Percentiles rank a stretch among this genome's conserved stretches.
phyloP scores from a whole-genome alignment of 2,113 vertebrate species.

The Tautogolabrus adspersus region DNA sequence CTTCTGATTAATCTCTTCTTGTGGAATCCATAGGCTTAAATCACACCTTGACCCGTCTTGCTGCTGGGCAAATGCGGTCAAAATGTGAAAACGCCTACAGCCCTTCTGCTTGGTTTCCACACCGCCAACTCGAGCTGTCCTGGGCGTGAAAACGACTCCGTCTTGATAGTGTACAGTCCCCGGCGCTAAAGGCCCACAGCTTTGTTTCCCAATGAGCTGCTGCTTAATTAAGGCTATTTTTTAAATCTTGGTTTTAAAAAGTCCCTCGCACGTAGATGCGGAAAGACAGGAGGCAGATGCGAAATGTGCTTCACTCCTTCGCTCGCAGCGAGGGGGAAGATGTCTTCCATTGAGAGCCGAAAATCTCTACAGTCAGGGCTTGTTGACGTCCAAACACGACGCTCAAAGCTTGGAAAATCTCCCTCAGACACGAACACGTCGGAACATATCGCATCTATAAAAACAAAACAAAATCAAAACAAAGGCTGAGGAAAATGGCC shows the following conservation, averaged over 20 bases:
- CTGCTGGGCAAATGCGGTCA: slow-evolving; percentile 32
- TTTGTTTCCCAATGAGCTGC: neutral
- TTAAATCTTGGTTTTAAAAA: slow-evolving; percentile 37
- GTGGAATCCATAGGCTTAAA: slow-evolving; percentile 56
- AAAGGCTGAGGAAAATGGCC: slow-evolving; percentile 39
- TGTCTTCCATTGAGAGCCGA: slow-evolving; percentile 74
- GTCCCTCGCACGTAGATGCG: slow-evolving; percentile 33
- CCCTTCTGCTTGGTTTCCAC: slow-evolving; percentile 19
- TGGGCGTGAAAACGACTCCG: slow-evolving; percentile 35
- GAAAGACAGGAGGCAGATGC: slow-evolving; percentile 28
- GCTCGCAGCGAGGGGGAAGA: slow-evolving; percentile 50
- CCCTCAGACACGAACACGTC: neutral
- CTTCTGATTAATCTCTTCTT: slow-evolving; percentile 57
- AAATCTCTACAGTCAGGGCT: slow-evolving; percentile 24
- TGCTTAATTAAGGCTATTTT: no score
- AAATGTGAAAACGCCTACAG: slow-evolving; percentile 22
- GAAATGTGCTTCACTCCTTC: slow-evolving; percentile 42
- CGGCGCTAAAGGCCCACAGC: slow-evolving; percentile 4
- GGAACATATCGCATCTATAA: neutral
- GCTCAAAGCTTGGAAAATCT: neutral
- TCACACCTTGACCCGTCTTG: slow-evolving; percentile 46
- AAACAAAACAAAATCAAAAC: slow-evolving; percentile 15
- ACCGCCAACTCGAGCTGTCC: slow-evolving; percentile 40
- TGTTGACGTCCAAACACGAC: neutral
- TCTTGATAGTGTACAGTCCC: neutral